Conservation (phyloP, 2,888 invertebrate genomes). For the Tachina grossa region DNA sequence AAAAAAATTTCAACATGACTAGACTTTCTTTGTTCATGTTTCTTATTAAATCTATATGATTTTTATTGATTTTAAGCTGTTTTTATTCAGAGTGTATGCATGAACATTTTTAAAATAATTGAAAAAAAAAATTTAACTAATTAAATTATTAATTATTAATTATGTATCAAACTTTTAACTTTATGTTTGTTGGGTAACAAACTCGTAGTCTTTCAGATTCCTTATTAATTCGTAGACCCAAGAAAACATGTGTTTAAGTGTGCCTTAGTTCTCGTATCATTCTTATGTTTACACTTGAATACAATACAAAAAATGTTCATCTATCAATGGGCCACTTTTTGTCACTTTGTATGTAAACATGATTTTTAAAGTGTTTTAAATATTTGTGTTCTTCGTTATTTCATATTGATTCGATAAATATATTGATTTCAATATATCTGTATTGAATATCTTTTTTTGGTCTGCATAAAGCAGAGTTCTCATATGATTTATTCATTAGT, state of each 20-base stretch:
- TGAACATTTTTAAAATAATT: too few species aligned
- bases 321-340: slow-evolving; percentile 63
- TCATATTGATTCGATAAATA: slow-evolving; percentile 7
- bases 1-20: too few species aligned
- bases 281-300: slow-evolving; percentile 47
- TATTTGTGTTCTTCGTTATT: slow-evolving; percentile 17
- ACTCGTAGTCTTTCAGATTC: neutral
- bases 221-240: slow-evolving; percentile 23
- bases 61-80: too few species aligned
- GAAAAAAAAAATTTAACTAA: too few species aligned
- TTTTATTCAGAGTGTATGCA: too few species aligned
- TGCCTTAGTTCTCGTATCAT: slow-evolving; percentile 9
- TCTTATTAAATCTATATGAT: too few species aligned
- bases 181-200: slow-evolving; percentile 1
- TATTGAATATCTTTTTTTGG: slow-evolving; percentile 11
- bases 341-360: slow-evolving; percentile 69
- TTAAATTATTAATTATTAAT: too few species aligned
- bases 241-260: slow-evolving; percentile 46
- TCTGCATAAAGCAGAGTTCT: neutral
- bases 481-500: neutral
- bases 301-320: slow-evolving; percentile 33
- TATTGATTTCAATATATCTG: slow-evolving; percentile 35
- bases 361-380: slow-evolving; percentile 62
- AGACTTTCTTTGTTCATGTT: too few species aligned
- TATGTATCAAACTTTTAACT: neutral